Base-by-base conservation (phyloP, 1,140 invertebrate species). In the Drosophila pectinifera region DNA sequence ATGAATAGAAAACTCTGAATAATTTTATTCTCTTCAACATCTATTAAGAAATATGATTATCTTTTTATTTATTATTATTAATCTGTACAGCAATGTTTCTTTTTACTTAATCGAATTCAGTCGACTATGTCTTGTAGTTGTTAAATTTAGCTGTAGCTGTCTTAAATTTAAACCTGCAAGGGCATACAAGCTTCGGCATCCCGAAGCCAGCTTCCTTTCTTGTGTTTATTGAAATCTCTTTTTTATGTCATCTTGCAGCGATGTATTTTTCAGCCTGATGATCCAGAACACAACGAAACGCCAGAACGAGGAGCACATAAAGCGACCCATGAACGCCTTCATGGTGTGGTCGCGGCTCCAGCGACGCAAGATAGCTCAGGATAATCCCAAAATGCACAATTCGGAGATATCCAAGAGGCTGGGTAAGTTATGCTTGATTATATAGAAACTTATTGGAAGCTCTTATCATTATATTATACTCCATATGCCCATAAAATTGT, bases 381-480 rank as follows among this genome's bases (percentile, higher is more conserved):
- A 99, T 82, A 99, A 99, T 93, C 98, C 98, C 1, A 99, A 99
- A 93, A 99, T 99, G 98, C 98, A 99, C 93, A 99, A 99, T 92
- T 98, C 97, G 0, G 98, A 99, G 93, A 99, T 99, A 69, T 98
- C 97, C 20, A 99, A 99, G 92, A 93, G 98, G 92, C 94, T 99
- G 39, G 98, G 96, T 97, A 73, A 95, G 95, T 58, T n/a, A 6
- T 16, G 2, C 2, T 7, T 26, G 5, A 51, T 34, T 0, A 6
- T 14, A 2, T 20, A 20, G 4, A 10, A 8, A 5, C 2, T 2
- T 34, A 51, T 0, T 7, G 28, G 7, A 20, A 14, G 38, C 24
- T 57, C 24, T 18, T 45, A 24, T 28, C 16, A 5, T 1, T 5
- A 34, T 20, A 20, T 51, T 7, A 0, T 1, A 5, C 16, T 13